Conservation (phyloP, 2,888 invertebrate genomes). For the Chesias legatella region DNA sequence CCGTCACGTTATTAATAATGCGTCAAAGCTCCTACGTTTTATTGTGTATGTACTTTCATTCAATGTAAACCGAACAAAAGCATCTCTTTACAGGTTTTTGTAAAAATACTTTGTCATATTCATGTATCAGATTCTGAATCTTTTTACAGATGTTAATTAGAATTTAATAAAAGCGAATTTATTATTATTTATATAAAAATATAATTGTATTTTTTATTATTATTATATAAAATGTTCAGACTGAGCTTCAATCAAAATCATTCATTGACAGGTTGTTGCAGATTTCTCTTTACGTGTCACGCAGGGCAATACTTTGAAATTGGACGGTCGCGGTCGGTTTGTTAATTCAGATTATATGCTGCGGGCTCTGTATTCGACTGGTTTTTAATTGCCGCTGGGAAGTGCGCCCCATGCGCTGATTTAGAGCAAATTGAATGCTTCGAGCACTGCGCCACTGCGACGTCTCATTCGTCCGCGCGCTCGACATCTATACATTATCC, state of each 20-base stretch:
- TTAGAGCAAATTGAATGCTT: slow-evolving; percentile 68
- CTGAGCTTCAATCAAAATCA: slow-evolving; percentile 29
- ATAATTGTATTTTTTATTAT: too few species aligned
- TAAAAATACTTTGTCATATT: slow-evolving; percentile 5
- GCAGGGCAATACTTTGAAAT: slow-evolving; percentile 43
- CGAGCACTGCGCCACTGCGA: slow-evolving; percentile 44
- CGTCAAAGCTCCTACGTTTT: slow-evolving; percentile 31
- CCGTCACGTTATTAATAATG: slow-evolving; percentile 42
- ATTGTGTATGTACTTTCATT: slow-evolving; percentile 36
- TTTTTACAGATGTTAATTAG: too few species aligned
- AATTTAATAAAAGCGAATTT: too few species aligned
- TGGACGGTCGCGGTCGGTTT: slow-evolving; percentile 44
- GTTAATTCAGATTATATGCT: slow-evolving; percentile 60
- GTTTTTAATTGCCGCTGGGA: slow-evolving; percentile 59
- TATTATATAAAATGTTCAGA: slow-evolving; percentile 27
- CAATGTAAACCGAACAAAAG: slow-evolving; percentile 23
- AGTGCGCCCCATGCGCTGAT: slow-evolving; percentile 52
- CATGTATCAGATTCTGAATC: too few species aligned
- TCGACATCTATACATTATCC: slow-evolving; percentile 60
- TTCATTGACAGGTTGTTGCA: slow-evolving; percentile 33
- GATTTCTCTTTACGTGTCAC: slow-evolving; percentile 31
- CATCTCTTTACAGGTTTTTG: slow-evolving; percentile 12
- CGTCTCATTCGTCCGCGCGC: slow-evolving; percentile 51
- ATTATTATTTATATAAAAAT: too few species aligned
- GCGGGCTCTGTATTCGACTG: slow-evolving; percentile 46